Evolutionary conservation across 2,888 invertebrate species (phyloP).

Genomic region (Coenonympha glycerion): DNA sequence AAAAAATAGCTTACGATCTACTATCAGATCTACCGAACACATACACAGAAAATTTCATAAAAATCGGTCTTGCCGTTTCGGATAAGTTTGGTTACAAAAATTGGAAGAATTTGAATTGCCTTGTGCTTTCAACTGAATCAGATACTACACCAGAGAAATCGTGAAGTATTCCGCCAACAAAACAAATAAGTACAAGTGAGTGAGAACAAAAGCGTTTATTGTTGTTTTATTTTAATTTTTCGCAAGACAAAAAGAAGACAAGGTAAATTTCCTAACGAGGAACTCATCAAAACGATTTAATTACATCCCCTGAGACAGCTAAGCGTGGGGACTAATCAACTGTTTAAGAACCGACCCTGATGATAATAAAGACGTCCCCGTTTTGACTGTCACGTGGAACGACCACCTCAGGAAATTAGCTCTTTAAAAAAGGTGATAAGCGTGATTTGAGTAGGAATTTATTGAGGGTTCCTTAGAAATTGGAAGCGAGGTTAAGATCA

Average conservation of each 20-base stretch:
- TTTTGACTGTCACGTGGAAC: conserved; percentile 28
- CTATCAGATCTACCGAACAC: too few species aligned
- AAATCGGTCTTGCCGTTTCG: too few species aligned
- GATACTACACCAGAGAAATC: too few species aligned
- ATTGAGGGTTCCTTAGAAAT: conserved; percentile 20
- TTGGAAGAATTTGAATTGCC: too few species aligned
- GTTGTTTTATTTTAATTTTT: conserved; percentile 31
- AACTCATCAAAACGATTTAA: conserved; percentile 62
- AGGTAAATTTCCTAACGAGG: conserved; percentile 62
- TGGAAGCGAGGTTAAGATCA: too few species aligned
- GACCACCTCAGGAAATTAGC: conserved; percentile 50
- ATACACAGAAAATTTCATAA: too few species aligned
- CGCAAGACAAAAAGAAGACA: conserved; percentile 48
- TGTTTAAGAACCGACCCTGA: conserved; percentile 40
- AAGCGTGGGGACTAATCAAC: conserved; percentile 54
- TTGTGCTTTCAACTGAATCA: too few species aligned
- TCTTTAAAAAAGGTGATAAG: conserved; percentile 37
- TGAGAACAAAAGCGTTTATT: neutral
- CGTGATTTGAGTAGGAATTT: neutral
- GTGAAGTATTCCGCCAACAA: too few species aligned
- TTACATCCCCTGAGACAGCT: conserved; percentile 56
- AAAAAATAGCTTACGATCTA: too few species aligned
- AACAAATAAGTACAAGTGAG: too few species aligned
- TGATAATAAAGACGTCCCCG: conserved; percentile 42
- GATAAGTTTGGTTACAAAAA: too few species aligned